Conservation (phyloP, 2,888 invertebrate genomes). For the Drosophila testacea region DNA sequence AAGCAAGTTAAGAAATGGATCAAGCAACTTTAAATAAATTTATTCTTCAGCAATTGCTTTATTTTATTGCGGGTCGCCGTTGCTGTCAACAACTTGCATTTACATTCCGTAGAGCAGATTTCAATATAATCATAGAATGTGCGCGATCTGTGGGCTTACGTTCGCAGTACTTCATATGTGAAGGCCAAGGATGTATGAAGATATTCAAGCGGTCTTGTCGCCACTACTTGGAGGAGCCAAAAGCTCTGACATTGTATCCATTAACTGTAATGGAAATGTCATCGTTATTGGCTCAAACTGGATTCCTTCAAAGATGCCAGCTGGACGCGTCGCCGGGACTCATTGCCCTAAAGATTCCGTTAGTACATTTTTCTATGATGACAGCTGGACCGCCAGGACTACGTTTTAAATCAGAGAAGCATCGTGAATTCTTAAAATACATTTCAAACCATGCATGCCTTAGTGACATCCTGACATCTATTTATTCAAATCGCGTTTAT, state of each 20-base stretch:
- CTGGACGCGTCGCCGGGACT: constrained; percentile 10
- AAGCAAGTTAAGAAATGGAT: constrained; percentile 38
- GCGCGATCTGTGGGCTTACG: constrained; percentile 50
- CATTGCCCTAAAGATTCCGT: constrained; percentile 4
- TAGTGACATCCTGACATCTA: constrained; percentile 25
- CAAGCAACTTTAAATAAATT: constrained; percentile 43
- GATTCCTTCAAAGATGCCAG: constrained; percentile 11
- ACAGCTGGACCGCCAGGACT: not conserved
- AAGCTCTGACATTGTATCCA: constrained; percentile 27
- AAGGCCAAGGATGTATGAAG: constrained; percentile 52
- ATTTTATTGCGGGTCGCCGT: constrained; percentile 64
- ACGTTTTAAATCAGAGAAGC: constrained; percentile 7
- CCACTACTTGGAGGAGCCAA: constrained; percentile 61
- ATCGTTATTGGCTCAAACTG: constrained; percentile 24
- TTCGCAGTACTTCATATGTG: constrained; percentile 23
- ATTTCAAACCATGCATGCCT: not conserved
- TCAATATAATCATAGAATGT: constrained; percentile 16
- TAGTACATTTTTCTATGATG: constrained; percentile 13
- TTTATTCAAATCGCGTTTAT: constrained; percentile 50
- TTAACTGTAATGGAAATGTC: constrained; percentile 32
- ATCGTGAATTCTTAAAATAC: constrained; percentile 7
- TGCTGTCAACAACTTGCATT: constrained; percentile 66
- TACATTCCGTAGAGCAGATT: constrained; percentile 53
- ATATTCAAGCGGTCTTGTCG: constrained; percentile 56
- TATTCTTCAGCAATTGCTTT: constrained; percentile 63